Evolutionary conservation across 35 echinoderm and acorn worm genomes (phyloP).

Genomic region (Apostichopus japonicus): DNA sequence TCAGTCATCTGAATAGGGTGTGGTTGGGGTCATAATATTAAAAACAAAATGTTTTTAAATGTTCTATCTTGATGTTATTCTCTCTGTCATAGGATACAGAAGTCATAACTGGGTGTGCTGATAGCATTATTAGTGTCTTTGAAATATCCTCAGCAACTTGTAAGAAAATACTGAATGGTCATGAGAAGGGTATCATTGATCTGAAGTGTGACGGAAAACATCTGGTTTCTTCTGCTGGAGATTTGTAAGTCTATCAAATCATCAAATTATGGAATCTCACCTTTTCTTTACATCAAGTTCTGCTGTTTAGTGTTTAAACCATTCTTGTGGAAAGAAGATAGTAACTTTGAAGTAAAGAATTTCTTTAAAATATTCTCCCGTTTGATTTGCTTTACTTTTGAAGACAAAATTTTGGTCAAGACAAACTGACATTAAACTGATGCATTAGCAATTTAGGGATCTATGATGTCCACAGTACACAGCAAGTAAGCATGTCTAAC

Average conservation of each 20-base stretch:
- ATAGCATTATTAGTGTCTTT: conserved; percentile 65
- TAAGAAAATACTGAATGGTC: conserved; percentile 54
- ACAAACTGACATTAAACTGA: too few species aligned
- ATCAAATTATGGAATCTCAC: background rate
- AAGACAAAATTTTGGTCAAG: too few species aligned
- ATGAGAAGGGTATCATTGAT: conserved; percentile 46
- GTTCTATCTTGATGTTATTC: background rate
- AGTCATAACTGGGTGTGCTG: conserved; percentile 60
- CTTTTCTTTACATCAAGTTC: too few species aligned
- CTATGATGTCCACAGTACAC: too few species aligned
- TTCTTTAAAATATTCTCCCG: background rate
- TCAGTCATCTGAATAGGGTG: too few species aligned
- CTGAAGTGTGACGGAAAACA: conserved; percentile 51
- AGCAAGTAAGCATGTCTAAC: too few species aligned
- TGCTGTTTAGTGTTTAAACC: too few species aligned
- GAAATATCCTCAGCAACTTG: conserved; percentile 48
- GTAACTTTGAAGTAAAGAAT: background rate
- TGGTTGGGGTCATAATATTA: too few species aligned
- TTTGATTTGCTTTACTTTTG: background rate
- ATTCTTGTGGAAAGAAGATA: too few species aligned
- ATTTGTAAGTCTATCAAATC: conserved; percentile 35
- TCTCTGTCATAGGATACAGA: background rate
- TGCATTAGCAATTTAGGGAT: too few species aligned
- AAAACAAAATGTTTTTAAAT: background rate
- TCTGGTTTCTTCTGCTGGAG: conserved; percentile 62